phyloP scores from a whole-genome alignment of 1,140 invertebrate genomes.

The Sipha flava region DNA sequence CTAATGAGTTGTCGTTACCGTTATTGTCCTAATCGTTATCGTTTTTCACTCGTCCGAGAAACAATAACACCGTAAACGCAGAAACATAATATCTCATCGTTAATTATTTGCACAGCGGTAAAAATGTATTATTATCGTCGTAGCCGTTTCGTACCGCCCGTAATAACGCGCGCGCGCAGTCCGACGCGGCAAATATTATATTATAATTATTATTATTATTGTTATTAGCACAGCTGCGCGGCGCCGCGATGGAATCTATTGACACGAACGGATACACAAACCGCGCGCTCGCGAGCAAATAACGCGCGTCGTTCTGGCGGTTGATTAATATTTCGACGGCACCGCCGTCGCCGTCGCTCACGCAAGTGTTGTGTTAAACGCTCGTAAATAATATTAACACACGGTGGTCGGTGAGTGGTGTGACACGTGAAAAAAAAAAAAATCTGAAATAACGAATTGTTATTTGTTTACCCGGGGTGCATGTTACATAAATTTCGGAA shows the following conservation, averaged over 20 bases:
- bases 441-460: background rate
- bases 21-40: too few species aligned
- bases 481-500: background rate
- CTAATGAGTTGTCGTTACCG: too few species aligned
- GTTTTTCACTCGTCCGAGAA: too few species aligned
- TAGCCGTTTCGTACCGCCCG: too few species aligned
- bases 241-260: background rate
- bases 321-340: conserved; percentile 14
- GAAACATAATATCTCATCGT: too few species aligned
- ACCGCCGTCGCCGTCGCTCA: background rate
- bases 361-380: background rate
- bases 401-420: background rate
- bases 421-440: conserved; percentile 19
- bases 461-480: background rate
- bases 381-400: conserved; percentile 20
- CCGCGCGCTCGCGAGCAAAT: background rate
- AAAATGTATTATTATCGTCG: too few species aligned
- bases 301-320: background rate
- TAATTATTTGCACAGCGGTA: too few species aligned
- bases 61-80: too few species aligned
- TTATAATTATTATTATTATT: background rate
- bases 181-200: background rate
- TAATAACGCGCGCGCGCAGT: background rate
- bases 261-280: background rate
- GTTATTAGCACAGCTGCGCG: conserved; percentile 7